phyloP scores from a whole-genome alignment of 1,140 invertebrate species.

The Spodoptera litura region DNA sequence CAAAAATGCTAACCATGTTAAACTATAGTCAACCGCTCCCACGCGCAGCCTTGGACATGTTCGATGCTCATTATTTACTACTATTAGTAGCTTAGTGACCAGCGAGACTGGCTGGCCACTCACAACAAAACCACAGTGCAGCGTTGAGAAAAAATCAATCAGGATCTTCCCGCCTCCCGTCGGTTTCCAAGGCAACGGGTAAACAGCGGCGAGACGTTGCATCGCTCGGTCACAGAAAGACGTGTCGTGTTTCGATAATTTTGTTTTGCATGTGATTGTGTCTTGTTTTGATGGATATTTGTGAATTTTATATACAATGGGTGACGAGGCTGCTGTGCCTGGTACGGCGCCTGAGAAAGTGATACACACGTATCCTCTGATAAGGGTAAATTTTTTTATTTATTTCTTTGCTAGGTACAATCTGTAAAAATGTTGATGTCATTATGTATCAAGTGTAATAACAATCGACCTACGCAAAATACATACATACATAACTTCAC shows the following conservation, averaged over 20 bases:
- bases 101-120: constrained; percentile 42
- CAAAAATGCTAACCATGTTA: constrained; percentile 6
- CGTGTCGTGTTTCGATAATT: constrained; percentile 56
- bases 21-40: constrained; percentile 39
- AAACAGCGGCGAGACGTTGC: constrained; percentile 80
- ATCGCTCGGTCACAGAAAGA: constrained; percentile 49
- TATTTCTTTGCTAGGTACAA: neutral
- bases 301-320: constrained; percentile 70
- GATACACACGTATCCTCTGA: constrained; percentile 90
- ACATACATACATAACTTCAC: too few relatives aligned
- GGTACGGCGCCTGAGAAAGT: constrained; percentile 88
- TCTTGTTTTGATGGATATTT: constrained; percentile 45
- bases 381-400: constrained; percentile 86
- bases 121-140: constrained; percentile 18
- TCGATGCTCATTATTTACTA: constrained; percentile 40
- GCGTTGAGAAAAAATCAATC: constrained; percentile 81
- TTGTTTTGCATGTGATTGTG: constrained; percentile 57
- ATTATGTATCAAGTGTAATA: too few relatives aligned
- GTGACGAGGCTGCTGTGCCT: constrained; percentile 70
- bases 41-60: constrained; percentile 57
- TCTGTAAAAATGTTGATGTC: too few relatives aligned
- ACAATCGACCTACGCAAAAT: too few relatives aligned
- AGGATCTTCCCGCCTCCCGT: constrained; percentile 71
- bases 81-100: constrained; percentile 45
- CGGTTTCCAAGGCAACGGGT: constrained; percentile 80